Base-by-base conservation (phyloP, 1,140 invertebrate species). In the Sycobia sp. region DNA sequence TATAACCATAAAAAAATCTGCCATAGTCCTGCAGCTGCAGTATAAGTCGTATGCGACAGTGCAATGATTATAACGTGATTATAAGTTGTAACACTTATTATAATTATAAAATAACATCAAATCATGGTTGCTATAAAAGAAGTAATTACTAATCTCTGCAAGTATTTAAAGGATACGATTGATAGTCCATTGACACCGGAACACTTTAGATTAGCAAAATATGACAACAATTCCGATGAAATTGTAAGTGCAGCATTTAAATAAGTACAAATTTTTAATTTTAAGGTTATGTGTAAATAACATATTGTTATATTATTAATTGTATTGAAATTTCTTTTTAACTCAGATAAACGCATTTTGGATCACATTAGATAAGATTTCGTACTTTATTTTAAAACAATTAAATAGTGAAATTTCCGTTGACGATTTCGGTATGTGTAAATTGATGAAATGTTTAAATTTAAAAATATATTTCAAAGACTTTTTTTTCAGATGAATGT, bases 181-280 rank as follows among this genome's bases (percentile, higher is more conserved):
- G 65, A 66, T 8, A 53, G 62, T 14, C 3, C 23, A 2, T 56
- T 78, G 16, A 73, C 70, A 49, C 70, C 72, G 1, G 73, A 78
- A 25, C 64, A 75, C 58, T 74, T 78, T 34, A 66, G 68, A 60
- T 47, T 70, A 46, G 69, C 72, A 8, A 76, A 76, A 41, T 70
- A 68, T 10, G 65, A 75, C 46, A 44, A 47, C 34, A 43, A 47
- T 18, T 55, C 63, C 1, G 56, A 71, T 4, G 56, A 66, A 23
- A 38, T 63, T 23, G 76, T 76, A 53, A 73, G 74, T 73, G 18
- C 43, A n/a, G 16, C 7, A 23, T 22, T 4, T 7, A 25, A 60
- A 36, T 23, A 38, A 53, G 54, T 29, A 20, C 38, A 29, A 54
- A 16, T 11, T 11, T 1, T n/a, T n/a, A n/a, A 55, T 16, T 38